Evolutionary conservation across 2,113 vertebrate genomes (phyloP).

Genomic region (Coptodon bakossiorum): DNA sequence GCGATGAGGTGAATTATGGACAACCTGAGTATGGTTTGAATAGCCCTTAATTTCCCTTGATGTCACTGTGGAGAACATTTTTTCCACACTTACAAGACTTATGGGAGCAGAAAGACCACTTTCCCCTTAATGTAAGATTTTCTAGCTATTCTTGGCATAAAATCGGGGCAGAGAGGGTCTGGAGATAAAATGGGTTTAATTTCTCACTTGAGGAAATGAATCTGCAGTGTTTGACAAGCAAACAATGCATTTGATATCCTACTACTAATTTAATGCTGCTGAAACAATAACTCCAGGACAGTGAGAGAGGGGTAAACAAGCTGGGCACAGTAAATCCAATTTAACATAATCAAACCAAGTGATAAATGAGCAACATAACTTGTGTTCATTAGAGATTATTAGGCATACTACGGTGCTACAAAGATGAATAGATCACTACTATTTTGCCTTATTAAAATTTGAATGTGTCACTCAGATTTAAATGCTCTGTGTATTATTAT

Average conservation of each 20-base stretch:
- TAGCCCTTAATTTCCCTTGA: not conserved
- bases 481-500: fast-evolving
- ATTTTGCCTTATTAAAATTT: not conserved
- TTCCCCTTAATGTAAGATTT: not conserved
- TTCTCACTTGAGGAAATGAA: not conserved
- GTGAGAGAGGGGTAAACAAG: not conserved
- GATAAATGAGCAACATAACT: not conserved
- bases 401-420: not conserved
- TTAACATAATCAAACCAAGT: not conserved
- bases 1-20: not conserved
- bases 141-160: not conserved
- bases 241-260: not conserved
- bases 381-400: not conserved
- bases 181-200: not conserved
- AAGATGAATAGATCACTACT: not conserved
- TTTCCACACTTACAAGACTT: not conserved
- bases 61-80: not conserved
- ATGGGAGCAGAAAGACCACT: not conserved
- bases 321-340: not conserved
- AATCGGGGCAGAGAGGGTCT: not conserved
- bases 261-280: not conserved
- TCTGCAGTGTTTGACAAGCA: not conserved
- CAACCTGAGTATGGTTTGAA: not conserved
- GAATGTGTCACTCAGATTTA: not conserved
- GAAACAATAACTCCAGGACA: not conserved